phyloP scores from a whole-genome alignment of 2,797 vertebrate species.

The Rhyacichthys aspro region DNA sequence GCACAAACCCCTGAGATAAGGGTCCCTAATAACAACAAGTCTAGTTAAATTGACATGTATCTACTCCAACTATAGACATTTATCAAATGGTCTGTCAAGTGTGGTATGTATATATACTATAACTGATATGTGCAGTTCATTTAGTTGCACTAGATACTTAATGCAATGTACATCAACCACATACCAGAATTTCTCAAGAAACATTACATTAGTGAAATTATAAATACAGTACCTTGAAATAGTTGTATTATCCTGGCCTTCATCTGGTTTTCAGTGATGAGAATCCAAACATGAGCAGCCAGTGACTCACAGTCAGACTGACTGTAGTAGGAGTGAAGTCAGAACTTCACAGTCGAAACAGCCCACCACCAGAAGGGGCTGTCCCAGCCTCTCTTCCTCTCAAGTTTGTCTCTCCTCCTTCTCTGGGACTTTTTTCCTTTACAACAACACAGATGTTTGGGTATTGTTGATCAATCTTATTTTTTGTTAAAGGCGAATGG shows the following conservation, averaged over 20 bases:
- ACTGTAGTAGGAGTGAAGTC: conserved; percentile 48
- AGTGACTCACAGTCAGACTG: conserved; percentile 54
- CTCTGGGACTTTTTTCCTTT: conserved; percentile 9
- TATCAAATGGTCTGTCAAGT: too few relatives aligned
- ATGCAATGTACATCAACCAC: too few relatives aligned
- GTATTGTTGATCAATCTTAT: too few relatives aligned
- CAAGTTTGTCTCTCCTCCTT: conserved; percentile 16
- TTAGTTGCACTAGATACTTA: background rate
- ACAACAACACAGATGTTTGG: background rate
- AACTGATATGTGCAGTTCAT: background rate
- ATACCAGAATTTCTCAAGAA: too few relatives aligned
- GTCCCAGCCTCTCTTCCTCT: conserved; percentile 36
- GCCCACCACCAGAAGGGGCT: conserved; percentile 58
- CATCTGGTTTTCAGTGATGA: conserved; percentile 48
- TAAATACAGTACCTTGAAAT: conserved; percentile 57
- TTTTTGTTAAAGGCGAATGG: too few relatives aligned
- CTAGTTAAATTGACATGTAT: too few relatives aligned
- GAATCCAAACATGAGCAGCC: conserved; percentile 52
- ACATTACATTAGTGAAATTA: too few relatives aligned
- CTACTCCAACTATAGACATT: background rate
- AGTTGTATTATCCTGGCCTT: conserved; percentile 20
- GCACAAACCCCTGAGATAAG: background rate
- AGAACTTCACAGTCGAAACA: conserved; percentile 55
- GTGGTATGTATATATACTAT: background rate
- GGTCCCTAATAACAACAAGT: too few relatives aligned